phyloP scores from a whole-genome alignment of 2,888 invertebrate species.

The Lasioglossum leucozonium region DNA sequence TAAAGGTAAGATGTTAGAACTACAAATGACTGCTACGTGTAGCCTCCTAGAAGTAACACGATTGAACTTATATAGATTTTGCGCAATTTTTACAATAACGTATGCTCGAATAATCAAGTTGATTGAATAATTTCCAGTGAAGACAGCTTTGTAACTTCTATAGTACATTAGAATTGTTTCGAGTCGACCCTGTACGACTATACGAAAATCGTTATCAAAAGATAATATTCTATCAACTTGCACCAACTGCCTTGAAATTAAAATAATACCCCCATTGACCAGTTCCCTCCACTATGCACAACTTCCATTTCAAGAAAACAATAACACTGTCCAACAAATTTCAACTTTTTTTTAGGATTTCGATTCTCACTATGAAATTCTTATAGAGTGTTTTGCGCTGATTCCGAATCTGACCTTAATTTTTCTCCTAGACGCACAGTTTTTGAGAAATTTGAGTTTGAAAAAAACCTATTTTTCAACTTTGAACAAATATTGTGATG shows the following conservation, averaged over 20 bases:
- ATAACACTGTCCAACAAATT: too few species aligned
- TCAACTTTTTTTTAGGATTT: too few species aligned
- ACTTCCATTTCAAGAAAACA: neutral
- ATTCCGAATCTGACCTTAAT: too few species aligned
- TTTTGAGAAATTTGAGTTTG: too few species aligned
- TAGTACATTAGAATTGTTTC: neutral
- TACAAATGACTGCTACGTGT: neutral
- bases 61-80: neutral
- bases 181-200: neutral
- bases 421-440: too few species aligned
- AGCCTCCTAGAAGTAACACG: neutral
- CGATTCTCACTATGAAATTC: too few species aligned
- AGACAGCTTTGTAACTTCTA: neutral
- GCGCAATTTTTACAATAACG: neutral
- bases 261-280: neutral
- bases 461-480: too few species aligned
- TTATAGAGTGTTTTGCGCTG: too few species aligned
- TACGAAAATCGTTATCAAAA: neutral
- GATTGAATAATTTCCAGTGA: neutral
- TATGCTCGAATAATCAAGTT: neutral
- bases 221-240: neutral
- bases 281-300: neutral
- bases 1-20: constrained; percentile 87
- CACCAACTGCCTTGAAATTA: neutral
- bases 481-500: too few species aligned